Base-by-base conservation (phyloP, 2,797 vertebrate genomes). In the Parotocinclus haroldoi region DNA sequence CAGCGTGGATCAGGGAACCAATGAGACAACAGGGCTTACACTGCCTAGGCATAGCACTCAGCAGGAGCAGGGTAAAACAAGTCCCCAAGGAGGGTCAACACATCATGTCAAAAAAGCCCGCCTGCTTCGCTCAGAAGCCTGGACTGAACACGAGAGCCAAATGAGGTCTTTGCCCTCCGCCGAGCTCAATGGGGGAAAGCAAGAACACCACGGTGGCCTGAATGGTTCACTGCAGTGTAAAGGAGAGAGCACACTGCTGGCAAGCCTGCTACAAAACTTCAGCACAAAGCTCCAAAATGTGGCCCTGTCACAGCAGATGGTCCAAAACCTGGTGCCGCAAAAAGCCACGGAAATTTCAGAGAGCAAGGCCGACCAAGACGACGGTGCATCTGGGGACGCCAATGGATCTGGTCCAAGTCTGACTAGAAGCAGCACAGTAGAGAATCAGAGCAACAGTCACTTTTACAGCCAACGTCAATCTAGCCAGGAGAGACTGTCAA, bases 181-280 rank as follows among this genome's bases (percentile, higher is more conserved):
- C 64, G 92, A 95, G 82, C 83, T 95, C 75, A 94, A 95, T 38
- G 94, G 92, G n/a, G 93, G 93, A 76, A 92, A 91, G 69, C 89
- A 89, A 54, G 82, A 93, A 69, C 91, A 94, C 65, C 93, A 93
- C 79, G 92, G 92, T 79, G 84, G 93, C 74, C 87, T 92, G 68
- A 94, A 97, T 83, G 93, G 74, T 77, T 94, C 92, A 76, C 91
- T 93, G 63, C 93, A 95, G 78, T 75, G 72, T 66, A 79, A 77
- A 77, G 95, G 96, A 76, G 96, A 98, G 85, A 98, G 96, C 87
- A 98, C 96, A 16, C 88, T 99, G 79, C 85, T 99, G 78, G 96
- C 97, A 61, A 98, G 96, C 82, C 80, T 98, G 84, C 94, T 99
- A 63, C 97, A 99, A 87, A 98, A 96, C 0, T 99, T 99, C 86